These are phyloP conservation scores for Tetranychus cinnabarinus DNA, from an alignment of 1,140 invertebrate species.

Conservation along the genomic window DNA sequence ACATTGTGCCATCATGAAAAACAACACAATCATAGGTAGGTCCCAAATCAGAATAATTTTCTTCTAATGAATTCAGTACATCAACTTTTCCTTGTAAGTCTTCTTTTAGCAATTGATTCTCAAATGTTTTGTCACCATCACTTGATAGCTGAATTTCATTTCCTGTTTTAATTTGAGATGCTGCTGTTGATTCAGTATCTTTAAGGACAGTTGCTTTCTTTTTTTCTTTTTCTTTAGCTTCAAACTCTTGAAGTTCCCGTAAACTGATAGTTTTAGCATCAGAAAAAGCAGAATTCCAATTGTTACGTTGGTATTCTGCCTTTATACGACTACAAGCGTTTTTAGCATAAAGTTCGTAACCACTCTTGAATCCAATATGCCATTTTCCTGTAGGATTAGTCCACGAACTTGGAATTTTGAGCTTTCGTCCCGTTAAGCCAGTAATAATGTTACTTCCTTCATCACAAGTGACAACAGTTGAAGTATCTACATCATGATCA, in stretches of 20 bases:
- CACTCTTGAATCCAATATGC: slow-evolving; percentile 52
- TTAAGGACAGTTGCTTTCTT: slow-evolving; percentile 31
- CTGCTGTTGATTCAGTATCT: slow-evolving; percentile 14
- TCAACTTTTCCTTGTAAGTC: slow-evolving; percentile 68
- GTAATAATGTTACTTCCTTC: slow-evolving; percentile 48
- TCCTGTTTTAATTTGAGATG: no score
- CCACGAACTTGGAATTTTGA: slow-evolving; percentile 65
- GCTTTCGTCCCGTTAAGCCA: slow-evolving; percentile 59
- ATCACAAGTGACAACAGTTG: slow-evolving; percentile 43
- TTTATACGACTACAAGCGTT: slow-evolving; percentile 23
- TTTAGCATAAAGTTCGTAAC: slow-evolving; percentile 62
- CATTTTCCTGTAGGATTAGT: slow-evolving; percentile 36
- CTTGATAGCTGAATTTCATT: no score
- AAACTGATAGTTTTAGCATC: no score
- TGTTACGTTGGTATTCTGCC: no score
- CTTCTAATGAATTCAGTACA: slow-evolving; percentile 50
- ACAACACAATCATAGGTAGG: slow-evolving; percentile 81
- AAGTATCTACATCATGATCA: slow-evolving; percentile 77
- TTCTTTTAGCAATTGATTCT: slow-evolving; percentile 66
- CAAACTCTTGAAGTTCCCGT: slow-evolving; percentile 20
- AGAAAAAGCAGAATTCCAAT: slow-evolving; percentile 38
- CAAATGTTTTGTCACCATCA: slow-evolving; percentile 17
- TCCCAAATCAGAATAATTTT: slow-evolving; percentile 52
- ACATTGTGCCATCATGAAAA: slow-evolving; percentile 55
- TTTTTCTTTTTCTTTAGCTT: slow-evolving; percentile 45